Percentiles rank a stretch among this genome's conserved stretches.
Conservation (phyloP, 2,888 invertebrate genomes). For the Phlogophora meticulosa region DNA sequence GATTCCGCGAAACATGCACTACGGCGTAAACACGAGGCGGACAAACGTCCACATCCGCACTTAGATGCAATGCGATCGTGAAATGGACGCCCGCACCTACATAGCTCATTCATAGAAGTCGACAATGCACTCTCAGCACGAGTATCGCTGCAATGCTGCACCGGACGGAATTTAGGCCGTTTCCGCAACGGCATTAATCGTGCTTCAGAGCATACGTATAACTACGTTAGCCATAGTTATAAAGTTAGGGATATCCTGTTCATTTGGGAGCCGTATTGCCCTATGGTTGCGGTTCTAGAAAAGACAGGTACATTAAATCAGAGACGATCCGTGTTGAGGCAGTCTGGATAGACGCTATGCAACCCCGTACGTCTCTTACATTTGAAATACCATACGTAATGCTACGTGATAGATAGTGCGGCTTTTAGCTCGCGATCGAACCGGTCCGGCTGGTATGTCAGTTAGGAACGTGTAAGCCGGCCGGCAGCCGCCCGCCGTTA, state of each 20-base stretch:
- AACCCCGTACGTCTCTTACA: slow-evolving; percentile 91
- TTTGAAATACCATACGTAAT: slow-evolving; percentile 63
- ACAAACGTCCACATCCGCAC: slow-evolving; percentile 80
- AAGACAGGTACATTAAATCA: slow-evolving; percentile 88
- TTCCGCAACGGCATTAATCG: slow-evolving; percentile 71
- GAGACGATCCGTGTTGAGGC: slow-evolving; percentile 90
- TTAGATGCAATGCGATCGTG: slow-evolving; percentile 79
- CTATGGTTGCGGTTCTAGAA: slow-evolving; percentile 88
- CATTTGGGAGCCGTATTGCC: slow-evolving; percentile 89
- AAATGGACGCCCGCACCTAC: slow-evolving; percentile 75
- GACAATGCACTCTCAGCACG: slow-evolving; percentile 74
- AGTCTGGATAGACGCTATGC: slow-evolving; percentile 87
- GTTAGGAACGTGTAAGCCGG: slow-evolving; percentile 71
- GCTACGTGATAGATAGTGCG: slow-evolving; percentile 68
- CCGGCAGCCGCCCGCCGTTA: slow-evolving; percentile 70
- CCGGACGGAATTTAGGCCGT: slow-evolving; percentile 76
- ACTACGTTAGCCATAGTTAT: slow-evolving; percentile 29
- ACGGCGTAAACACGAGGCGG: slow-evolving; percentile 78
- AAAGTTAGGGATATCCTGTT: slow-evolving; percentile 77
- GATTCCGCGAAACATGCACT: slow-evolving; percentile 84
- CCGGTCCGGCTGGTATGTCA: slow-evolving; percentile 72
- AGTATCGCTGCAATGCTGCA: slow-evolving; percentile 77
- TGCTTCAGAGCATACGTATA: slow-evolving; percentile 57
- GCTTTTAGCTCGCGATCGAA: slow-evolving; percentile 65
- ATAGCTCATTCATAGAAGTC: slow-evolving; percentile 84